A percentile compares a stretch with the other conserved stretches of the same genome.
Conservation (phyloP, 2,888 invertebrate genomes). For the Spilarctia lutea region DNA sequence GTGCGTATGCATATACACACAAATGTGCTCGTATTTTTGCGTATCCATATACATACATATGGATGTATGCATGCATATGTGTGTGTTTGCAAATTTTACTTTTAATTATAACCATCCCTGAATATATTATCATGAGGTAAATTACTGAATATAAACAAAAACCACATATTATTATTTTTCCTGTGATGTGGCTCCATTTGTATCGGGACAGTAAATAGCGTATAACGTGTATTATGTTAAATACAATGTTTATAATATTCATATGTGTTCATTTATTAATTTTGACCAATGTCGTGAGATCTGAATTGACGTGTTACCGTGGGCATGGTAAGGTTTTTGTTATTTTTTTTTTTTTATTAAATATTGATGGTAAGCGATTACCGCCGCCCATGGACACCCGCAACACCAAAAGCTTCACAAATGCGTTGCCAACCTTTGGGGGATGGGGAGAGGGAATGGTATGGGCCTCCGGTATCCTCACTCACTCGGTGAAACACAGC, state of each 20-base stretch:
- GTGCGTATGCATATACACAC: neutral
- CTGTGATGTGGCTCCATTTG: slow-evolving; percentile 8
- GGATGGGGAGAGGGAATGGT: too few species aligned
- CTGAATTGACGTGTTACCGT: neutral
- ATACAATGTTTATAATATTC: slow-evolving; percentile 3
- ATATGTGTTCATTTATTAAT: neutral
- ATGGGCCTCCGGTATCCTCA: too few species aligned
- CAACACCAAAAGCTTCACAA: too few species aligned
- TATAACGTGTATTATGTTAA: slow-evolving; percentile 2
- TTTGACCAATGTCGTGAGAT: neutral
- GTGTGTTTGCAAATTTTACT: neutral
- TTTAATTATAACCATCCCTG: neutral
- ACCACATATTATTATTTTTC: neutral
- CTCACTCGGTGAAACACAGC: too few species aligned
- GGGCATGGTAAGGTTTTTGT: neutral
- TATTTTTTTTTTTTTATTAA: too few species aligned
- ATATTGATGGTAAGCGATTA: too few species aligned
- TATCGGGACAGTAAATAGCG: neutral
- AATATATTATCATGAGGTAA: slow-evolving; percentile 9
- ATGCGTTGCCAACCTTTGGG: too few species aligned
- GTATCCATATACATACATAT: neutral
- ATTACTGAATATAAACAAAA: neutral
- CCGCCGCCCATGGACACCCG: too few species aligned
- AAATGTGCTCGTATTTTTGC: neutral
- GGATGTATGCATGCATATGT: neutral